Conservation (phyloP, 2,113 vertebrate genomes). For the Apistogramma diplotaenia region DNA sequence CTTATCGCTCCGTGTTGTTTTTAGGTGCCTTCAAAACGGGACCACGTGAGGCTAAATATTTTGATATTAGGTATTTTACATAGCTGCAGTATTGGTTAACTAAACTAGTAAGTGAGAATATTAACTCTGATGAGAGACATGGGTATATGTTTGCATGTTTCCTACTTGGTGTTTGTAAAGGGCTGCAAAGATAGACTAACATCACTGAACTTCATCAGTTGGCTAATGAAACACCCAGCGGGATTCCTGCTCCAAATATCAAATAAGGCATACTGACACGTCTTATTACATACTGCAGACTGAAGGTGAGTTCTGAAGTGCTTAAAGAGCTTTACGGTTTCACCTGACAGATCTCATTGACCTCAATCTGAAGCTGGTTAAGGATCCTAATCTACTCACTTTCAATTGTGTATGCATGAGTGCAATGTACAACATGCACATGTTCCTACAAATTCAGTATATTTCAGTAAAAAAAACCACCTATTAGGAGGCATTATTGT, state of each 20-base stretch:
- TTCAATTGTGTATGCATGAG: constrained; percentile 29
- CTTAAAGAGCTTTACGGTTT: constrained; percentile 75
- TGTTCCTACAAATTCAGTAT: background rate
- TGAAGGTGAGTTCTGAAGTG: constrained; percentile 60
- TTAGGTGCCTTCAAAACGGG: constrained; percentile 44
- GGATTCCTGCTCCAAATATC: background rate
- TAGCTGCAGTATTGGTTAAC: background rate
- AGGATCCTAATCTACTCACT: constrained; percentile 69
- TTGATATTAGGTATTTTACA: background rate
- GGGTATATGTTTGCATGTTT: background rate
- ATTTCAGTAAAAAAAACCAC: background rate
- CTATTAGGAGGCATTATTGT: background rate
- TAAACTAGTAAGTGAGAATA: background rate
- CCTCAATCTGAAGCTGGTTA: constrained; percentile 76
- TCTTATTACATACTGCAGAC: constrained; percentile 12
- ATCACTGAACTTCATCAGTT: background rate
- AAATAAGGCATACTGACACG: background rate
- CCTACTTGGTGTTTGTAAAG: background rate
- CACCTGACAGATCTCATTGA: constrained; percentile 75
- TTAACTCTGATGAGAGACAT: background rate
- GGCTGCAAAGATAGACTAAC: background rate
- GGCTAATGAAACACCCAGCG: background rate
- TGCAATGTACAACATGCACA: background rate
- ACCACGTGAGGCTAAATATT: background rate
- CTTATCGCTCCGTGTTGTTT: constrained; percentile 69